phyloP scores from a whole-genome alignment of 2,888 invertebrate species.

The Petrolisthes manimaculis region DNA sequence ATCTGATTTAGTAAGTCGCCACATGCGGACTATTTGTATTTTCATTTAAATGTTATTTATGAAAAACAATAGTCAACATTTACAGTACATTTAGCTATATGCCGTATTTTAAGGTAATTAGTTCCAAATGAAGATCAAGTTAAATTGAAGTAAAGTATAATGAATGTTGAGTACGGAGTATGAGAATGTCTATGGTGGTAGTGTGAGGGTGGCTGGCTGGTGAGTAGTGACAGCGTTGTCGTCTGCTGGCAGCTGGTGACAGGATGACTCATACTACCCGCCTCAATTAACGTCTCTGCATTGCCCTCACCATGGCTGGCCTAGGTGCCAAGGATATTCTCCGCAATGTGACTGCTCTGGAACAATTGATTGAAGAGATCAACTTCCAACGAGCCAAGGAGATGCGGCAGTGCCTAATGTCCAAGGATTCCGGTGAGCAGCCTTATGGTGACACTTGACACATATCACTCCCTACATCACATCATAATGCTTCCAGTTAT shows the following conservation, averaged over 20 bases:
- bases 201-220: neutral
- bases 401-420: slow-evolving; percentile 79
- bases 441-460: neutral
- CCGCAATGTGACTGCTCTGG: slow-evolving; percentile 72
- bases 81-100: too few relatives aligned
- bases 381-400: slow-evolving; percentile 93
- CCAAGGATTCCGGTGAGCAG: slow-evolving; percentile 62
- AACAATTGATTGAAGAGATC: slow-evolving; percentile 89
- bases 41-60: too few relatives aligned
- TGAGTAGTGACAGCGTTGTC: slow-evolving; percentile 8
- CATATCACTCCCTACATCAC: neutral
- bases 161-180: too few relatives aligned
- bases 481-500: neutral
- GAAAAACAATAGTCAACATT: too few relatives aligned
- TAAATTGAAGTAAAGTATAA: too few relatives aligned
- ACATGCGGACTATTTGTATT: too few relatives aligned
- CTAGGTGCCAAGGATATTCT: slow-evolving; percentile 65
- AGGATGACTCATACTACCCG: slow-evolving; percentile 45
- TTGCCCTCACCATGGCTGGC: slow-evolving; percentile 68
- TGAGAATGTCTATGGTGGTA: too few relatives aligned
- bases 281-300: slow-evolving; percentile 45
- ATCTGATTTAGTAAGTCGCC: too few relatives aligned
- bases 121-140: too few relatives aligned
- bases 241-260: slow-evolving; percentile 51
- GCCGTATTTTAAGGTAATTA: too few relatives aligned